These are phyloP conservation scores for Ctenodactylus gundi DNA, from an alignment of 2,113 vertebrate species.

Conservation along the genomic window DNA sequence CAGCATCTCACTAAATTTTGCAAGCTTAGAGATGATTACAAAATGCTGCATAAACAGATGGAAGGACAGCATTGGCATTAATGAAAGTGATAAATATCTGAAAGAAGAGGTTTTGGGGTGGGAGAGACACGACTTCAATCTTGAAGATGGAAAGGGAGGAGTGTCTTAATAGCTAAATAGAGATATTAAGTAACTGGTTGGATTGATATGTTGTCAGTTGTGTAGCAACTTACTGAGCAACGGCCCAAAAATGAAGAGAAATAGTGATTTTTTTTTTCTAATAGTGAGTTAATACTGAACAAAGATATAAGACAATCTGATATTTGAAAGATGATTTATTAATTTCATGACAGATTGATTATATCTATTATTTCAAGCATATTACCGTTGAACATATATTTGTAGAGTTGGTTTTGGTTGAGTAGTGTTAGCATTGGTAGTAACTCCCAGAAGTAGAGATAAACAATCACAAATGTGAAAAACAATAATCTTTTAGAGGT, in stretches of 20 bases:
- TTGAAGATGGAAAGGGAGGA: not conserved
- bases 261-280: not conserved
- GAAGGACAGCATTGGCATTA: not conserved
- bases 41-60: not conserved
- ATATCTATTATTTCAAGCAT: not conserved
- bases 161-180: not conserved
- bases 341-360: not conserved
- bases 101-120: fast-evolving
- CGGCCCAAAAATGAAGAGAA: not conserved
- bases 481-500: not conserved
- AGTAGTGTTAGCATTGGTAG: not conserved
- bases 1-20: too few species aligned
- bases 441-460: not conserved
- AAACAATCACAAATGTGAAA: not conserved
- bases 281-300: not conserved
- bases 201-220: not conserved
- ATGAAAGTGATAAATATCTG: not conserved
- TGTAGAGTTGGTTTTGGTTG: not conserved
- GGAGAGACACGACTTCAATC: not conserved
- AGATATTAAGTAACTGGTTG: not conserved
- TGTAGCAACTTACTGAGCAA: not conserved
- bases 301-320: not conserved
- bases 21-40: not conserved
- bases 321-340: not conserved
- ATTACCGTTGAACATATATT: not conserved